phyloP scores from a whole-genome alignment of 2,113 vertebrate genomes.

The Gambusia affinis region DNA sequence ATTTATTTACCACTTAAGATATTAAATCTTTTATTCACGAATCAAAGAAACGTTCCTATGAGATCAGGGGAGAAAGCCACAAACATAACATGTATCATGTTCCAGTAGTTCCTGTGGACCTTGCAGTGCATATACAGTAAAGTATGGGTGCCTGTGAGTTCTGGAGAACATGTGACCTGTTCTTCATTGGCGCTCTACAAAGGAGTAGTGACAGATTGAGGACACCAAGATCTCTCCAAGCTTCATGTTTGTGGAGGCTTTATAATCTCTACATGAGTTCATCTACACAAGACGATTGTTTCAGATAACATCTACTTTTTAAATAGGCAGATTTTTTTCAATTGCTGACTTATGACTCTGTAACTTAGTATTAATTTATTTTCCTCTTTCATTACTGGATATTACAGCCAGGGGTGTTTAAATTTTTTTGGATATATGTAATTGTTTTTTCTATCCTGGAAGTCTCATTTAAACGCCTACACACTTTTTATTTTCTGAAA shows the following conservation, averaged over 20 bases:
- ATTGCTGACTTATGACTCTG: too few relatives aligned
- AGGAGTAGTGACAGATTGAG: constrained; percentile 14
- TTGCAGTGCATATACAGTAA: not conserved
- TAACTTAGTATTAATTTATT: too few relatives aligned
- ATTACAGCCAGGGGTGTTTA: not conserved
- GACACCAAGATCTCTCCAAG: not conserved
- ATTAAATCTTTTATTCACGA: not conserved
- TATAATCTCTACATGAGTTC: not conserved
- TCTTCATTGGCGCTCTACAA: not conserved
- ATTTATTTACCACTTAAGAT: not conserved
- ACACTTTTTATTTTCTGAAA: not conserved
- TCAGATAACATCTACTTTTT: not conserved
- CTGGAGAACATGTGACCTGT: constrained; percentile 7
- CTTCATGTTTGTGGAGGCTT: not conserved
- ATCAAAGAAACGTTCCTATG: not conserved
- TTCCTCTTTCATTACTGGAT: too few relatives aligned
- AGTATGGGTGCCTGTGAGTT: not conserved
- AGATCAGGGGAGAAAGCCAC: not conserved
- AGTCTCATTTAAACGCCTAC: not conserved
- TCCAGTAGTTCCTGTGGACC: not conserved
- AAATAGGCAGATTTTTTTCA: too few relatives aligned
- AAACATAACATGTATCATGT: not conserved
- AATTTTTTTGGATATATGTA: not conserved
- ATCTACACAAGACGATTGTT: not conserved
- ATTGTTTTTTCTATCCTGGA: not conserved